These are phyloP conservation scores for Brienomyrus brachyistius DNA, from an alignment of 2,113 vertebrate species.

Conservation along the genomic window DNA sequence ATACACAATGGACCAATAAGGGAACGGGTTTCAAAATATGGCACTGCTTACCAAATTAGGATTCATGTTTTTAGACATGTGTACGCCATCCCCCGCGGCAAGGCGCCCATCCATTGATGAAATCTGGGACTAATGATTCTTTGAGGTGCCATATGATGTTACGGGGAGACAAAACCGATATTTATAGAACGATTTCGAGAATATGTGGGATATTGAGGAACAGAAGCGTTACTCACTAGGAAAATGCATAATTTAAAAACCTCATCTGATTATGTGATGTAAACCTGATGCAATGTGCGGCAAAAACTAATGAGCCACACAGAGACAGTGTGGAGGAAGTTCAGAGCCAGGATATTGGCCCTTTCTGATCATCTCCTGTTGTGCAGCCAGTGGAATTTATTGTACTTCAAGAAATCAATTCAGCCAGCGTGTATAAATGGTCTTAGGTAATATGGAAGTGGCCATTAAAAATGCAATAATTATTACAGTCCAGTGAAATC, in stretches of 20 bases:
- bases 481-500: background rate
- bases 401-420: background rate
- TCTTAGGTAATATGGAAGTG: conserved; percentile 1
- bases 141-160: conserved; percentile 25
- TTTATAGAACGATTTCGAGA: background rate
- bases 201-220: conserved; percentile 10
- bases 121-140: conserved; percentile 23
- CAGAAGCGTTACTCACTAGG: conserved; percentile 25
- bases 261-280: conserved; percentile 33
- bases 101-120: conserved; percentile 1
- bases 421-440: background rate
- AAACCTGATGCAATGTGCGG: conserved; percentile 40
- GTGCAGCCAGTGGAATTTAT: background rate
- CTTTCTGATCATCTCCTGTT: background rate
- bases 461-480: conserved; percentile 2
- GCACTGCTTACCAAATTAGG: background rate
- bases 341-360: background rate
- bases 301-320: conserved; percentile 22
- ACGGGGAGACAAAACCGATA: background rate
- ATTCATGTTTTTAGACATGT: conserved; percentile 17
- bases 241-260: conserved; percentile 32
- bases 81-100: conserved; percentile 32
- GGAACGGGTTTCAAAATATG: conserved; percentile 1
- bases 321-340: background rate
- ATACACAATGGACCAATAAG: conserved; percentile 4